Percentiles rank a stretch among this genome's conserved stretches.
These are phyloP conservation scores for Myotis brandtii DNA, from an alignment of 2,113 vertebrate species.

Conservation along the genomic window DNA sequence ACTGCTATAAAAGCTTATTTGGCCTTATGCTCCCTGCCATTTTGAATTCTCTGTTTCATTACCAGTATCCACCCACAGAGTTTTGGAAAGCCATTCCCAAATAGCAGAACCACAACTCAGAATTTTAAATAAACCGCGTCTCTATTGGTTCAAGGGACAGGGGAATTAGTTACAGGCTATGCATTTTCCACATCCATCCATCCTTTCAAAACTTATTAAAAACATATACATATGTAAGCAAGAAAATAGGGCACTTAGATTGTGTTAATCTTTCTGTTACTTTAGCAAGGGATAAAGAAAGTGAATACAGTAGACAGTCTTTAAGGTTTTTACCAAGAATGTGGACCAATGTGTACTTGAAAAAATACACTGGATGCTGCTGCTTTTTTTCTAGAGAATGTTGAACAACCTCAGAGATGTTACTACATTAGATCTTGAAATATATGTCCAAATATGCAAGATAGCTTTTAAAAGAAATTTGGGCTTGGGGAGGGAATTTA, in stretches of 20 bases:
- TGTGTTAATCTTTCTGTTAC: constrained; percentile 52
- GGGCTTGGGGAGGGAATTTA: background rate
- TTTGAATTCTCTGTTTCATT: constrained; percentile 79
- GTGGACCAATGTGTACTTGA: background rate
- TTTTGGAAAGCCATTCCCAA: constrained; percentile 69
- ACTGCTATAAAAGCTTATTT: constrained; percentile 63
- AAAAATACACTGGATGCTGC: background rate
- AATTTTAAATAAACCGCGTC: constrained; percentile 76
- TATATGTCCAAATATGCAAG: constrained; percentile 20
- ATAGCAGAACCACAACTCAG: constrained; percentile 65
- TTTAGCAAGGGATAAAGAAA: background rate
- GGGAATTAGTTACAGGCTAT: constrained; percentile 62
- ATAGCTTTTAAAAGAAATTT: constrained; percentile 26
- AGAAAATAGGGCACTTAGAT: constrained; percentile 25
- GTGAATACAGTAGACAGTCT: background rate
- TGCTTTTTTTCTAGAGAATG: constrained; percentile 9
- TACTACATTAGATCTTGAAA: constrained; percentile 41
- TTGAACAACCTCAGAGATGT: constrained; percentile 31
- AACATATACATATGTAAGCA: constrained; percentile 44
- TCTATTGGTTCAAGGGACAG: constrained; percentile 62
- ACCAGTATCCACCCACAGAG: constrained; percentile 60
- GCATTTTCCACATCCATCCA: constrained; percentile 54
- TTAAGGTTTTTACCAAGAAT: constrained; percentile 52
- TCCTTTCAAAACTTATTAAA: constrained; percentile 64
- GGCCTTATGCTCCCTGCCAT: constrained; percentile 38